Base-by-base conservation (phyloP, 2,888 invertebrate genomes). In the Coenonympha glycerion region DNA sequence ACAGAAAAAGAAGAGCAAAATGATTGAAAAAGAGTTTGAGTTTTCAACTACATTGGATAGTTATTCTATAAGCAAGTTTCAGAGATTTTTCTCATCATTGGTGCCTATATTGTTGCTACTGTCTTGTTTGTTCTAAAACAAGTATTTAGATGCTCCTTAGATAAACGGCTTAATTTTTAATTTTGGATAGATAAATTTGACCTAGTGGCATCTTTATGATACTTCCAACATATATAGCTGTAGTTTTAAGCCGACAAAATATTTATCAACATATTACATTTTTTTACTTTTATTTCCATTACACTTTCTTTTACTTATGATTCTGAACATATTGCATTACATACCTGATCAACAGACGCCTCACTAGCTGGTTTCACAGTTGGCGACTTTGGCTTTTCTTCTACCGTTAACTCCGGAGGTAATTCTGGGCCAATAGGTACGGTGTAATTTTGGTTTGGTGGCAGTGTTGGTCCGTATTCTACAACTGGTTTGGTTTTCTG, bases 391-490 rank as follows among this genome's bases (percentile, higher is more conserved):
- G 65, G 45, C 16, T 58, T 62, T 47, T 37, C 60, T 45, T 54
- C 62, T 1, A 49, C 45, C 15, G 63, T 37, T 31, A 72, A 26
- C 6, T 64, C 66, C 0, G 75, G 68, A 3, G 86, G 85, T 21
- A 86, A 58, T 52, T 85, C 84, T 0, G 86, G 86, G 4, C 86
- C 87, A 33, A 86, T 85, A 0, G 86, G 83, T 1, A 66, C 57
- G 0, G 70, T 65, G 46, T 86, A 85, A 40, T 78, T 73, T 49
- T 73, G 69, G 37, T 71, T 77, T 0, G 76, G 72, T 1, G 84
- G 85, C 47, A 85, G 58, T 0, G 69, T 63, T 1, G 85, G 86
- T 3, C 86, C 85, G 55, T 71, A 83, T 42, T 81, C 79, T 0
- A 65, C 47, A 44, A 58, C 40, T 0, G 68, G 57, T 55, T 78